Evolutionary conservation across 1,140 invertebrate genomes (phyloP), one percentile per base, ranked within the genome.

Genomic region (Nebria ingens): DNA sequence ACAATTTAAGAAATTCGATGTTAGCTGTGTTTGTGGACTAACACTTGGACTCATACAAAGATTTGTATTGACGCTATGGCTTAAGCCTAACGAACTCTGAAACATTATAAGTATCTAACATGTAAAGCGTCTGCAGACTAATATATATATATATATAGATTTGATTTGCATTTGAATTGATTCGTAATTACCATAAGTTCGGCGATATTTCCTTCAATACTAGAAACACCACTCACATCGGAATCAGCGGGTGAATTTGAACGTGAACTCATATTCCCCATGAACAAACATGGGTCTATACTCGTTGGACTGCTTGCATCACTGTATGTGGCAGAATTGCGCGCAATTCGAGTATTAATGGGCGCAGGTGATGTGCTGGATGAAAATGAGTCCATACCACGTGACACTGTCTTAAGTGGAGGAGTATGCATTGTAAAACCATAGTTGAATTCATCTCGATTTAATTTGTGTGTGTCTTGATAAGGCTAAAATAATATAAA

Each of bases 111-210:
- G 3, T 21, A 20, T 55, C 38, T 20, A 2, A 55, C 11, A 4
- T 54, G 11, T 12, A 54, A 20, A 54, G 38, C 6, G 2, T 29
- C 25, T 38, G 38, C 6, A 19, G 25, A 29, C 4, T 29, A 29
- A 29, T 29, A 17, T 45, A 12, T 11, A 11, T 12, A 45, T 12
- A 45, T 54, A 17, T 29, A 45, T 49, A 6, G 2, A 29, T 21
- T 51, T 11, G 20, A 52, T 11, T 49, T 55, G 13, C 38, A 55
- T 55, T n/a, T 13, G 51, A 11, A 54, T n/a, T 12, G 12, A 38
- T 29, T 49, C 19, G 21, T 53, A 66, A 64, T 71, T 71, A 84
- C 82, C 77, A 86, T 82, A 68, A 85, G 76, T 56, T 85, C 83
- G 51, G 78, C 70, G 2, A 86, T 66, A 56, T 77, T 81, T 34